A percentile compares a stretch with the other conserved stretches of the same genome.
phyloP scores from a whole-genome alignment of 2,888 invertebrate genomes.

The Formica aserva region DNA sequence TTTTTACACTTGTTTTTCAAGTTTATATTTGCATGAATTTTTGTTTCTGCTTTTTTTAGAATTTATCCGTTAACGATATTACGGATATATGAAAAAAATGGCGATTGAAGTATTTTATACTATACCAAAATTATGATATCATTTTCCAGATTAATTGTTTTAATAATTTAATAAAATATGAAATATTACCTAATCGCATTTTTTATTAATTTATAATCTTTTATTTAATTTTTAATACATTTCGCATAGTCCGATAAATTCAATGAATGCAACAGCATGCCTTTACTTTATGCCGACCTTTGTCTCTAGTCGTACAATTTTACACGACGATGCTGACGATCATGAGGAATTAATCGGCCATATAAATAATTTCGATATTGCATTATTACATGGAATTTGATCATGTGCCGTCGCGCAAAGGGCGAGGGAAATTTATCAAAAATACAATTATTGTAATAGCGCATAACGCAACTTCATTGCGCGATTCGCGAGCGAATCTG shows the following conservation, averaged over 20 bases:
- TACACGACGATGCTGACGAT: slow-evolving; percentile 10
- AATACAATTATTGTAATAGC: slow-evolving; percentile 48
- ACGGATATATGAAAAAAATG: neutral
- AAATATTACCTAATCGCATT: neutral
- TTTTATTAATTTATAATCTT: slow-evolving; percentile 11
- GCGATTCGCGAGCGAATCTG: neutral
- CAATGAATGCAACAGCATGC: neutral
- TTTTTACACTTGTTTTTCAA: neutral
- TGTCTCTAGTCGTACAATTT: slow-evolving; percentile 30
- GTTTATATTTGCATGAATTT: neutral
- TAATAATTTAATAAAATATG: neutral
- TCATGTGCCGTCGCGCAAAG: slow-evolving; percentile 30
- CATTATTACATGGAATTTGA: slow-evolving; percentile 39
- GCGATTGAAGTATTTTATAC: neutral
- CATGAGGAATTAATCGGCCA: slow-evolving; percentile 44
- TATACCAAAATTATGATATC: neutral
- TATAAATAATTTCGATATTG: slow-evolving; percentile 46
- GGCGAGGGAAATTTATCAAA: slow-evolving; percentile 40
- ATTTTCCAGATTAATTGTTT: neutral
- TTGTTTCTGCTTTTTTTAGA: neutral
- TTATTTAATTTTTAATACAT: slow-evolving; percentile 24
- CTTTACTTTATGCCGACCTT: slow-evolving; percentile 25
- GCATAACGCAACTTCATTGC: neutral
- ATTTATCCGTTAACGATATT: neutral
- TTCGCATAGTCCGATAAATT: slow-evolving; percentile 4